Conservation (phyloP, 2,113 vertebrate genomes). For the Chunga burmeisteri region DNA sequence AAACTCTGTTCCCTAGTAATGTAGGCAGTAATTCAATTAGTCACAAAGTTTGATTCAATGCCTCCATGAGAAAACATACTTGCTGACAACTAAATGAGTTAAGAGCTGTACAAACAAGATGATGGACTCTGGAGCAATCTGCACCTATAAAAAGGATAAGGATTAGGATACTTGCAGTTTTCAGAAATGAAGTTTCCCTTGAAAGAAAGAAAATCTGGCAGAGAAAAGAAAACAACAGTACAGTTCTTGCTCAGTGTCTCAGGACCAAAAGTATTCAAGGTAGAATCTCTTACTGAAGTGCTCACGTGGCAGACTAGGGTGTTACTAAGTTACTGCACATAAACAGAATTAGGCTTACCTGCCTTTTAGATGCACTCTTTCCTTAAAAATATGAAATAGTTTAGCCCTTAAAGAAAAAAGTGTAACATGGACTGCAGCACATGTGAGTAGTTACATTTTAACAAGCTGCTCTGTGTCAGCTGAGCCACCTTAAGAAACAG, state of each 20-base stretch:
- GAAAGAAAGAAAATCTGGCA: background rate
- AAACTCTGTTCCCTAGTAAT: background rate
- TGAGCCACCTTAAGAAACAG: background rate
- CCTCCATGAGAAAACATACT: background rate
- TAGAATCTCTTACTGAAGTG: background rate
- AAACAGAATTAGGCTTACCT: background rate
- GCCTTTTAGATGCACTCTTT: background rate
- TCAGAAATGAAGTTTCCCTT: background rate
- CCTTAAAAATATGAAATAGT: background rate
- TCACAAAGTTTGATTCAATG: background rate
- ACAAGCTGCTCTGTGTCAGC: background rate
- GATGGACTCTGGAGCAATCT: background rate
- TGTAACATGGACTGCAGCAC: fast-evolving
- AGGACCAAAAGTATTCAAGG: background rate
- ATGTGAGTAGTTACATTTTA: background rate
- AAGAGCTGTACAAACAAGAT: background rate
- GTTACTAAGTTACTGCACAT: background rate
- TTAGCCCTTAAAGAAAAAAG: background rate
- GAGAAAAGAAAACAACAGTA: background rate
- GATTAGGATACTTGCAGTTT: background rate
- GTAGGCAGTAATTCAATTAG: conserved; percentile 1
- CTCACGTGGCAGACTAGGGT: background rate
- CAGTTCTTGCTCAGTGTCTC: background rate
- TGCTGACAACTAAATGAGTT: conserved; percentile 37
- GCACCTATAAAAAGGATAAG: background rate